Conservation (phyloP, 2,888 invertebrate species). For the Rhogogaster chlorosoma region DNA sequence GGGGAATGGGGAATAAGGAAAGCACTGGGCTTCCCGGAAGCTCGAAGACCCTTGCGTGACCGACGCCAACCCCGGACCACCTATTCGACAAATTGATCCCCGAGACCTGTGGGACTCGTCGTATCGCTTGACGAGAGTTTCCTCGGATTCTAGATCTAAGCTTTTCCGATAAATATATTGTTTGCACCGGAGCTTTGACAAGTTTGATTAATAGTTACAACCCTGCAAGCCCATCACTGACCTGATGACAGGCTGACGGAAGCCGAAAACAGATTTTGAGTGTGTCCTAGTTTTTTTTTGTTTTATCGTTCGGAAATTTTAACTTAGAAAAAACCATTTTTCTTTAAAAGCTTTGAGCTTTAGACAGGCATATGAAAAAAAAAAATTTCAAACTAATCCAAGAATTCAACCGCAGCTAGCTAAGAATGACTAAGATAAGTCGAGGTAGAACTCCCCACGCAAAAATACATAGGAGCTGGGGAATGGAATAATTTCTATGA, state of each 20-base stretch:
- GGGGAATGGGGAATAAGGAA: slow-evolving; percentile 6
- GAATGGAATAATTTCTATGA: background rate
- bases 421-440: too few relatives aligned
- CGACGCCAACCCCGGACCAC: slow-evolving; percentile 23
- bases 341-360: too few relatives aligned
- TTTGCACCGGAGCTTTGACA: slow-evolving; percentile 26
- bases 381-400: too few relatives aligned
- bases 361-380: too few relatives aligned
- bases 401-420: too few relatives aligned
- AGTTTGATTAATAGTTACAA: slow-evolving; percentile 34
- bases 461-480: background rate
- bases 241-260: background rate
- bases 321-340: too few relatives aligned
- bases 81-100: slow-evolving; percentile 45
- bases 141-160: background rate
- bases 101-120: slow-evolving; percentile 36
- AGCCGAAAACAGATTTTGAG: background rate
- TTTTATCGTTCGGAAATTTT: too few relatives aligned
- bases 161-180: slow-evolving; percentile 11
- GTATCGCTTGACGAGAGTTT: slow-evolving; percentile 20
- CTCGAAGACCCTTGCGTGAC: slow-evolving; percentile 16
- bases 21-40: slow-evolving; percentile 33
- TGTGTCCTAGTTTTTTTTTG: too few relatives aligned
- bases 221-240: background rate
- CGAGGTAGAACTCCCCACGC: too few relatives aligned